phyloP scores from a whole-genome alignment of 2,888 invertebrate species.

The Hydropsyche betteni region DNA sequence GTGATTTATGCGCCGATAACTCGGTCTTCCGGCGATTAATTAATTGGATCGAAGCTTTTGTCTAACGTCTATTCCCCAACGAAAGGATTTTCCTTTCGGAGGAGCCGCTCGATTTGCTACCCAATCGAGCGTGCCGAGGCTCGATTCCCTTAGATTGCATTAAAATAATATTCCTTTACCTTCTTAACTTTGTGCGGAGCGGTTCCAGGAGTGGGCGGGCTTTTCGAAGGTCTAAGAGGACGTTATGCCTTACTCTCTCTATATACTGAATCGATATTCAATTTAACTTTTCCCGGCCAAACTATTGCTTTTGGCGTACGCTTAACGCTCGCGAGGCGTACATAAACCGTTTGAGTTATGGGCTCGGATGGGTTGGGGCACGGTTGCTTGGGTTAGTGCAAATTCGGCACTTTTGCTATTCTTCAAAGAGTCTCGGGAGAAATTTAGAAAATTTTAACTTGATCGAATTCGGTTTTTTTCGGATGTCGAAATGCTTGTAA shows the following conservation, averaged over 20 bases:
- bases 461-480: neutral
- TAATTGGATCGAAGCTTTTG: slow-evolving; percentile 38
- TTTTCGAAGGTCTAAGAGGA: neutral
- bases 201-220: too few relatives aligned
- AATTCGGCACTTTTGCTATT: too few relatives aligned
- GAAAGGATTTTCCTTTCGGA: neutral
- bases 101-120: slow-evolving; percentile 44
- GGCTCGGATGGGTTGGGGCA: neutral
- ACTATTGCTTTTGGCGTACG: slow-evolving; percentile 15
- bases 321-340: slow-evolving; percentile 8
- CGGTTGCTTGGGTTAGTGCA: neutral
- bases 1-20: slow-evolving; percentile 32
- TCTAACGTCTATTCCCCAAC: slow-evolving; percentile 16
- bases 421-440: neutral
- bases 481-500: too few relatives aligned
- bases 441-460: slow-evolving; percentile 6
- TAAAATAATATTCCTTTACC: slow-evolving; percentile 46
- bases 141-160: slow-evolving; percentile 46
- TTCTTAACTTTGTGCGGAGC: slow-evolving; percentile 14
- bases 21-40: slow-evolving; percentile 27
- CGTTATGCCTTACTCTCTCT: too few relatives aligned
- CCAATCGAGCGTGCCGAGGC: slow-evolving; percentile 44
- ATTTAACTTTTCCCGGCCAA: slow-evolving; percentile 27
- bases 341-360: neutral
- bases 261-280: slow-evolving; percentile 20